Percentiles rank a stretch among this genome's conserved stretches.
These are phyloP conservation scores for Nomia melanderi DNA, from an alignment of 1,140 invertebrate species.

Conservation along the genomic window DNA sequence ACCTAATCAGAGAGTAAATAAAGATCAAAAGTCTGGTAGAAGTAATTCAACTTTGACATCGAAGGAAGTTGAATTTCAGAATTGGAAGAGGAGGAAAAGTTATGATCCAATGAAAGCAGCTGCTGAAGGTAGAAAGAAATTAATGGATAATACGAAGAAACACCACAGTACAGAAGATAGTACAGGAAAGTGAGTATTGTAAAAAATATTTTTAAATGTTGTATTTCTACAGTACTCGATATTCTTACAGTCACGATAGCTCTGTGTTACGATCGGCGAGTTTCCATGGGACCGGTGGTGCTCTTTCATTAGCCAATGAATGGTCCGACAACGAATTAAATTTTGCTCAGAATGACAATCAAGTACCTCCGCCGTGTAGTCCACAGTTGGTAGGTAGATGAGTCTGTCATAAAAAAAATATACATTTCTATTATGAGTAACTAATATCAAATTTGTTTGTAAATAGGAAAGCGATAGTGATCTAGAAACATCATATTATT, in stretches of 20 bases:
- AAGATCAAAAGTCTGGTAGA: constrained; percentile 73
- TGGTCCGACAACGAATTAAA: constrained; percentile 71
- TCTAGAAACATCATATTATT: constrained; percentile 70
- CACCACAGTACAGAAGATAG: constrained; percentile 69
- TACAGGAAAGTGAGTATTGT: constrained; percentile 56
- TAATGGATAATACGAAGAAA: constrained; percentile 75
- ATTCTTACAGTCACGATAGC: constrained; percentile 72
- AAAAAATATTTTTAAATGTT: constrained; percentile 1
- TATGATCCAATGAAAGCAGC: constrained; percentile 95
- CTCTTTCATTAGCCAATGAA: constrained; percentile 68
- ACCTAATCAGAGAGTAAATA: constrained; percentile 60
- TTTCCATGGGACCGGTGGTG: constrained; percentile 80
- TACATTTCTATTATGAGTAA: constrained; percentile 1
- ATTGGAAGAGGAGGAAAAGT: constrained; percentile 94
- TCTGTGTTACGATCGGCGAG: constrained; percentile 82
- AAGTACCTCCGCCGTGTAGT: constrained; percentile 68
- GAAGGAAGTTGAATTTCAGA: constrained; percentile 92
- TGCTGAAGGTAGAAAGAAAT: constrained; percentile 87
- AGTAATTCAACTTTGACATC: constrained; percentile 85
- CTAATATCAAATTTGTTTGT: constrained; percentile 9
- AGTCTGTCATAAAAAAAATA: not conserved
- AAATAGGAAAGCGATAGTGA: constrained; percentile 71
- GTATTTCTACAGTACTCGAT: constrained; percentile 7
- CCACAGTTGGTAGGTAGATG: constrained; percentile 59
- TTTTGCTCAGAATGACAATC: constrained; percentile 66